A percentile compares a stretch with the other conserved stretches of the same genome.
Conservation (phyloP, 2,113 vertebrate species). For the Catagonus wagneri region DNA sequence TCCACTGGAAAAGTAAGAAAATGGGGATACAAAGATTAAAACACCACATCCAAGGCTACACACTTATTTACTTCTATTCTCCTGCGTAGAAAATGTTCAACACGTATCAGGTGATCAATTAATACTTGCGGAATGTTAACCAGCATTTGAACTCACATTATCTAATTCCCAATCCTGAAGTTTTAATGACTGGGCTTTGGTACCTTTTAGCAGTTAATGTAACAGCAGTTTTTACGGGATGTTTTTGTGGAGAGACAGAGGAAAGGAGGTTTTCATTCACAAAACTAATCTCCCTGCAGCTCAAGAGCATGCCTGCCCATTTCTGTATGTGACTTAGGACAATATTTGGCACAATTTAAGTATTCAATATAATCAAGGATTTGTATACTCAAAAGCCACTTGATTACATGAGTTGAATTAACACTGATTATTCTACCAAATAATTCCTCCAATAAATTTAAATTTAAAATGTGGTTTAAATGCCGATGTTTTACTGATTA, state of each 20-base stretch:
- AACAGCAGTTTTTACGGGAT: background rate
- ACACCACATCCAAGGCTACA: background rate
- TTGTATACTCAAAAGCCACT: conserved; percentile 64
- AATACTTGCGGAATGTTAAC: background rate
- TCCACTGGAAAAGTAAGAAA: background rate
- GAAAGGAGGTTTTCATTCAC: background rate
- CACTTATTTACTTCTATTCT: background rate
- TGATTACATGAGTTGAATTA: conserved; percentile 73
- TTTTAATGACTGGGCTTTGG: background rate
- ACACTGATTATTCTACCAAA: conserved; percentile 72
- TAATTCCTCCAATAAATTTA: conserved; percentile 74
- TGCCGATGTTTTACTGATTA: conserved; percentile 69
- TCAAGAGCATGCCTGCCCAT: background rate
- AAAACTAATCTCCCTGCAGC: background rate
- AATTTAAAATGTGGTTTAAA: conserved; percentile 79
- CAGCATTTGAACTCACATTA: background rate
- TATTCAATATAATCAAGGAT: conserved; percentile 70
- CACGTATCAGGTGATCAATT: background rate
- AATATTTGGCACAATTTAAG: conserved; percentile 46
- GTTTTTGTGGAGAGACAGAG: background rate
- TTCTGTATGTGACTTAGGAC: conserved; percentile 25
- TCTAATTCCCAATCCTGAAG: background rate
- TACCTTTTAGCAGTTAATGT: background rate
- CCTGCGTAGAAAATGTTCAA: background rate
- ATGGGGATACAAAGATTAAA: background rate